phyloP scores from a whole-genome alignment of 1,140 invertebrate species.

The Delia radicum region DNA sequence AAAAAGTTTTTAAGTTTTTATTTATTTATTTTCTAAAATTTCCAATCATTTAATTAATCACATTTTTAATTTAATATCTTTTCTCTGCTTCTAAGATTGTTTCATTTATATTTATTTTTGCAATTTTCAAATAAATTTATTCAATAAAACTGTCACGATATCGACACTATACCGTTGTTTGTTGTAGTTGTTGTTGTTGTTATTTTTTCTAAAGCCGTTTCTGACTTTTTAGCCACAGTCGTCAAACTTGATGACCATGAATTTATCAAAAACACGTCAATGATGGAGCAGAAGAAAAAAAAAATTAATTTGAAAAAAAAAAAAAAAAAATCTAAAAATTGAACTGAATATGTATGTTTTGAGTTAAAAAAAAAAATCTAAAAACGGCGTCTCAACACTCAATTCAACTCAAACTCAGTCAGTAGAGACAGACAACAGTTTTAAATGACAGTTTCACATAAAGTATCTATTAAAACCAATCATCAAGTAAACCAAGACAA shows the following conservation, averaged over 20 bases:
- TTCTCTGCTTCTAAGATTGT: too few relatives aligned
- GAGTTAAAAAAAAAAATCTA: not conserved
- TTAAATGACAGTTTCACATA: not conserved
- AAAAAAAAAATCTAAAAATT: not conserved
- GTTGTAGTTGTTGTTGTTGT: not conserved
- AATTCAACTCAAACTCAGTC: not conserved
- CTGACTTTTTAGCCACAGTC: slow-evolving; percentile 1
- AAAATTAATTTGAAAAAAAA: not conserved
- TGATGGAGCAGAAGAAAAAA: not conserved
- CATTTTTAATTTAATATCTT: too few relatives aligned
- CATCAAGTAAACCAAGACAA: too few relatives aligned
- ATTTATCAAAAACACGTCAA: slow-evolving; percentile 16
- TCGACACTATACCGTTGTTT: slow-evolving; percentile 4
- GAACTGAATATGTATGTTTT: not conserved
- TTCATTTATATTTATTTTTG: not conserved
- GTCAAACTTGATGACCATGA: slow-evolving; percentile 21
- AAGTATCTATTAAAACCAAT: not conserved
- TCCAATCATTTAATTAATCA: too few relatives aligned
- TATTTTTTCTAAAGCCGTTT: not conserved
- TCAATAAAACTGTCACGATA: slow-evolving; percentile 17
- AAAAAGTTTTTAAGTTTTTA: too few relatives aligned
- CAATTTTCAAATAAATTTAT: not conserved
- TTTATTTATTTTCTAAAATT: too few relatives aligned
- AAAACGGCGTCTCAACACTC: not conserved
- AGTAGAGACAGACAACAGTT: not conserved